These are phyloP conservation scores for Hemaris fuciformis DNA, from an alignment of 2,888 invertebrate genomes.

Conservation along the genomic window DNA sequence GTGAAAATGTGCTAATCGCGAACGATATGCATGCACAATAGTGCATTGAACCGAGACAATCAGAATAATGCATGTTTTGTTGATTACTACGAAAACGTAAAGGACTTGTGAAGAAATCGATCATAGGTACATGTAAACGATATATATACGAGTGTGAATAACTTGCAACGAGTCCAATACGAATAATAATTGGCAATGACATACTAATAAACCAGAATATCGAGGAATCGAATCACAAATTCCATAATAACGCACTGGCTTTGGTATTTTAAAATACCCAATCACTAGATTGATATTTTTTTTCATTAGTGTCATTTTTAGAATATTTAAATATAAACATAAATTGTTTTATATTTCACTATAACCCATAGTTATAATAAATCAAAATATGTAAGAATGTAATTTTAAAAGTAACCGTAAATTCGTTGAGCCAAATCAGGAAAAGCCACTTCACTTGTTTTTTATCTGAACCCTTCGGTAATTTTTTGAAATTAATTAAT, in stretches of 20 bases:
- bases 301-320: too few species aligned
- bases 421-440: too few species aligned
- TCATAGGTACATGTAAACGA: background rate
- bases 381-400: too few species aligned
- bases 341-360: too few species aligned
- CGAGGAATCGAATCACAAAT: background rate
- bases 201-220: background rate
- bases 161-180: background rate
- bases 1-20: background rate
- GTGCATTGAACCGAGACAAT: background rate
- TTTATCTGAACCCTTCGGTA: too few species aligned
- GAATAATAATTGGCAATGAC: background rate
- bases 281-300: too few species aligned
- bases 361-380: too few species aligned
- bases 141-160: background rate
- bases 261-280: too few species aligned
- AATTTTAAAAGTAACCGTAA: too few species aligned
- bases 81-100: slow-evolving; percentile 24
- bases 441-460: too few species aligned
- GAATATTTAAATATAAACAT: too few species aligned
- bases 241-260: background rate
- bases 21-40: background rate
- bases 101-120: background rate
- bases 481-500: too few species aligned
- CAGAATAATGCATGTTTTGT: slow-evolving; percentile 19